Base-by-base conservation (phyloP, 2,113 vertebrate species). In the Charina bottae region DNA sequence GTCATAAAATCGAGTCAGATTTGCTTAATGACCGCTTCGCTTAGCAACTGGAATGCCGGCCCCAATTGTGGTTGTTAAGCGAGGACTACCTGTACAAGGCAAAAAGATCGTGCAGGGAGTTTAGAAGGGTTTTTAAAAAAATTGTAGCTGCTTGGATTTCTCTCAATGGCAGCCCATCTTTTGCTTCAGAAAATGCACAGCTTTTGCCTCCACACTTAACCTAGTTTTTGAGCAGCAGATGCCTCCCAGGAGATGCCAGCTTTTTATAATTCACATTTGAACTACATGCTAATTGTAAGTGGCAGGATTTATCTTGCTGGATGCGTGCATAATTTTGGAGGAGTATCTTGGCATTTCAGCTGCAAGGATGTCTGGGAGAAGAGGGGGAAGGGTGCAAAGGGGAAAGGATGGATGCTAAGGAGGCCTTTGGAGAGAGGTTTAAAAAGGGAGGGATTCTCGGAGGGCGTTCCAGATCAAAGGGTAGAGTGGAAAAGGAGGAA, bases 211-310 rank as follows among this genome's bases (percentile, higher is more conserved):
- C 42, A 4, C 19, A 28, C 62, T 64, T 90, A 90, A 90, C 85
- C 54, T 54, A 92, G 7, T 9, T 92, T 37, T 59, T 23, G 56
- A 94, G 59, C 86, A 64, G 87, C 59, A 42, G 24, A 55, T 6
- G 11, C 49, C 54, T 89, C 26, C 33, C 42, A n/a, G 90, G 26
- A 89, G 54, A 87, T 89, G 37, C 72, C 6, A 6, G 55, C n/a
- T 88, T 56, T 62, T 90, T 42, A 55, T 78, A 87, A 92, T 83
- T 83, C 15, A 3, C 91, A 92, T 12, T 94, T 85, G 68, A 92
- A 46, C 10, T 90, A 26, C 1, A 0, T 54, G 58, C 83, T 90
- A 19, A 83, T 88, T 93, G 42, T 93, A 46, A 90, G 85, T 7
- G 46, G 68, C 24, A 15, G 13, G 53, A 60, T 60, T 90, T 87